These are phyloP conservation scores for Manis pentadactyla DNA, from an alignment of 2,797 vertebrate genomes.

Conservation along the genomic window DNA sequence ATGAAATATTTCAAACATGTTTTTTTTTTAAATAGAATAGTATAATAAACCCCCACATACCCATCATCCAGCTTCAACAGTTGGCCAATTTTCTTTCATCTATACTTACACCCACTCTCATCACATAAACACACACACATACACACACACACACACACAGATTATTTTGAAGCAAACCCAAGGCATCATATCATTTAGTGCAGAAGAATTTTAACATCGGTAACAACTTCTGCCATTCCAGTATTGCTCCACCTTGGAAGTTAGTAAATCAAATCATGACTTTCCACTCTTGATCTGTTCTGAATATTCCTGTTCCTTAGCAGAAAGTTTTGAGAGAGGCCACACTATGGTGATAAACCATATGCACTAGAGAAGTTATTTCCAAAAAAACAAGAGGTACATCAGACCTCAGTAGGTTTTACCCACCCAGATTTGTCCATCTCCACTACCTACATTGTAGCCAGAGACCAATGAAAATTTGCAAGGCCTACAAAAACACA, in stretches of 20 bases:
- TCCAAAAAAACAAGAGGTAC: neutral
- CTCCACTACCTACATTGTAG: neutral
- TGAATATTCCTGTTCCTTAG: neutral
- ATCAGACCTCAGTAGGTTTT: neutral
- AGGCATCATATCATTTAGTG: constrained; percentile 20
- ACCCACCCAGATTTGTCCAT: neutral
- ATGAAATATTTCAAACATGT: constrained; percentile 7
- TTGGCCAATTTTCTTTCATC: constrained; percentile 24
- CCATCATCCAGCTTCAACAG: neutral
- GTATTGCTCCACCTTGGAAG: neutral
- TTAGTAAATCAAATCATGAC: neutral
- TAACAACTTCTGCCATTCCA: neutral
- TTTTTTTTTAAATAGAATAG: neutral
- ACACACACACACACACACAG: neutral
- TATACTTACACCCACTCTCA: neutral
- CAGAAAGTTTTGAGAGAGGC: neutral
- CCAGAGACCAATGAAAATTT: neutral
- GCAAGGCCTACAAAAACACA: neutral
- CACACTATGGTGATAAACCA: neutral
- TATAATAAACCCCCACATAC: neutral
- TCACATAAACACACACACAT: neutral
- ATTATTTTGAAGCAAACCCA: constrained; percentile 35
- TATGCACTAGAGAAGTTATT: neutral
- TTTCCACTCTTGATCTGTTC: neutral
- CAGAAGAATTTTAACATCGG: neutral